These are phyloP conservation scores for Onchidella celtica DNA, from an alignment of 2,888 invertebrate genomes.

Conservation along the genomic window DNA sequence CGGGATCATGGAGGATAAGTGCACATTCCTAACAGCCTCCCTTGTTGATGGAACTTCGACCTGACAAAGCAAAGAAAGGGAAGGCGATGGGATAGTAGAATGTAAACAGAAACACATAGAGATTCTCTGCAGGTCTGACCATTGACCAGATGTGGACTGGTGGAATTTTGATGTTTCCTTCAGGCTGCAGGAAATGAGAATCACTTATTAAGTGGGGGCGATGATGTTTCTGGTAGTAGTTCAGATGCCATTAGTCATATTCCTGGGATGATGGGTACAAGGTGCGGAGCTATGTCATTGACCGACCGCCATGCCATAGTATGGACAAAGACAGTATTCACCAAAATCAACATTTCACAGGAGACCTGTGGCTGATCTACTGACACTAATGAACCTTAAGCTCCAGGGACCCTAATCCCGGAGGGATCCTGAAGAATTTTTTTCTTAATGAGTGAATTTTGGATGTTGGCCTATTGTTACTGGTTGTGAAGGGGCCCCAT, in stretches of 20 bases:
- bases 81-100: not conserved
- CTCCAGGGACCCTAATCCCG: no score
- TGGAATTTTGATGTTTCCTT: not conserved
- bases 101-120: not conserved
- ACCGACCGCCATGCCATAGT: no score
- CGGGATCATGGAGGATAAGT: not conserved
- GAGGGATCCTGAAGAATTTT: no score
- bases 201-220: not conserved
- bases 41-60: no score
- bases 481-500: no score
- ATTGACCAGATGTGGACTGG: conserved; percentile 31
- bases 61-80: no score
- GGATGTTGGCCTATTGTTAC: no score
- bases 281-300: not conserved
- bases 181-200: conserved; percentile 12
- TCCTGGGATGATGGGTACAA: not conserved
- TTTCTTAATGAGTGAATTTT: no score
- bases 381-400: no score
- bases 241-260: not conserved
- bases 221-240: not conserved
- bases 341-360: no score
- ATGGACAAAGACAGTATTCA: no score
- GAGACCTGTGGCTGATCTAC: no score
- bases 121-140: not conserved
- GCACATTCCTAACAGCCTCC: conserved; percentile 3